A percentile compares a stretch with the other conserved stretches of the same genome.
phyloP scores from a whole-genome alignment of 1,140 invertebrate genomes.

The Papilio polytes region DNA sequence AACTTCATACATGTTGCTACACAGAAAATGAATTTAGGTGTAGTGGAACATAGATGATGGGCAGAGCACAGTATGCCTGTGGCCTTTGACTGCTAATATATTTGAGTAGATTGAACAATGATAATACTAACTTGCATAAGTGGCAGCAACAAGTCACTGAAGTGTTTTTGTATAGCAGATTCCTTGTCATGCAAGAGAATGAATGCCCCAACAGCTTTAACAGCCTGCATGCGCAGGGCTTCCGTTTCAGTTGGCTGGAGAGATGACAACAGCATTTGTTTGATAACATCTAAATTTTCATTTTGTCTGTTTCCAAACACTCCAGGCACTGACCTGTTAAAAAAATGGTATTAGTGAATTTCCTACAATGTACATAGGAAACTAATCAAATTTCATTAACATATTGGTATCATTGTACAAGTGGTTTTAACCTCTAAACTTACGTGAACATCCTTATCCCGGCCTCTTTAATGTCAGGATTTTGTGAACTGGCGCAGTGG shows the following conservation, averaged over 20 bases:
- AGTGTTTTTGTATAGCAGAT: constrained; percentile 93
- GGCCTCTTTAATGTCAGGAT: constrained; percentile 94
- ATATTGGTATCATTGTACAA: neutral
- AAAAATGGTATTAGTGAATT: neutral
- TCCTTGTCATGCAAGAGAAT: constrained; percentile 96
- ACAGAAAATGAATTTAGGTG: no score
- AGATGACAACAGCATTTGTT: constrained; percentile 95
- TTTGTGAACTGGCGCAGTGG: constrained; percentile 94
- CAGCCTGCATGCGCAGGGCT: constrained; percentile 91
- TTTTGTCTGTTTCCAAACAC: constrained; percentile 98
- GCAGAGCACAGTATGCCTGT: no score
- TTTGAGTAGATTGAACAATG: no score
- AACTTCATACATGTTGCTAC: no score
- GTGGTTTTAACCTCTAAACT: constrained; percentile 66
- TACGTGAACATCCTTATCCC: constrained; percentile 97
- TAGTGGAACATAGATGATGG: no score
- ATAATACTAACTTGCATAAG: constrained; percentile 86
- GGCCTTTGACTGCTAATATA: no score
- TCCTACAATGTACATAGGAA: neutral
- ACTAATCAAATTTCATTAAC: neutral
- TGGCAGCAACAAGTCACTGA: constrained; percentile 92
- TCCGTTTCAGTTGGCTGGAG: constrained; percentile 88
- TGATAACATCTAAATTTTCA: constrained; percentile 96
- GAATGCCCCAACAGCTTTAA: constrained; percentile 94
- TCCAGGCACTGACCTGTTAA: constrained; percentile 93